Evolutionary conservation across 2,113 vertebrate genomes (phyloP).

Genomic region (Albula goreensis): DNA sequence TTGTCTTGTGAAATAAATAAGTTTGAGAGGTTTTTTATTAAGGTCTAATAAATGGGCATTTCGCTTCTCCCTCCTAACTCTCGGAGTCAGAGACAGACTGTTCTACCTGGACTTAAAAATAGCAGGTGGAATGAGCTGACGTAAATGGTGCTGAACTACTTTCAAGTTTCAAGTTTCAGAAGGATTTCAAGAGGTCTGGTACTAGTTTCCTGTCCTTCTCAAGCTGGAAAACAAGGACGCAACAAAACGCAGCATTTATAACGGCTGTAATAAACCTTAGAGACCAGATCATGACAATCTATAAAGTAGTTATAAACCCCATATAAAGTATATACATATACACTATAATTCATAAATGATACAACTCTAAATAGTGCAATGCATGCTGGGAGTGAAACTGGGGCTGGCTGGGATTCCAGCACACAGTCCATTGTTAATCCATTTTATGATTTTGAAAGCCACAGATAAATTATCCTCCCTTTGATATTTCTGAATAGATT

Average conservation of each 20-base stretch:
- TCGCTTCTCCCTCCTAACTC: not conserved
- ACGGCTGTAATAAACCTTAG: not conserved
- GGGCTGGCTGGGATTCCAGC: too few species aligned
- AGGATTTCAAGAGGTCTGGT: not conserved
- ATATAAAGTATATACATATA: too few species aligned
- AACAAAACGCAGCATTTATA: not conserved
- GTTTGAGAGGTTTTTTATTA: not conserved
- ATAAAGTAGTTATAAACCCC: too few species aligned
- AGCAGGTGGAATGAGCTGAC: not conserved
- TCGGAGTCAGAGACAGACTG: not conserved
- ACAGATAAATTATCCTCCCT: too few species aligned
- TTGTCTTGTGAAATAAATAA: not conserved
- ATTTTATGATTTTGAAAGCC: too few species aligned
- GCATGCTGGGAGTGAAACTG: too few species aligned
- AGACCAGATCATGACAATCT: not conserved
- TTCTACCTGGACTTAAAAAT: not conserved
- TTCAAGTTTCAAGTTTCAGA: not conserved
- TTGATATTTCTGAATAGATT: too few species aligned
- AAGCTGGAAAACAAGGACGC: not conserved
- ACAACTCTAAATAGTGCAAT: too few species aligned
- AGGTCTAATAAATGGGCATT: not conserved
- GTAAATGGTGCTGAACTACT: not conserved
- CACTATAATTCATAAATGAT: too few species aligned
- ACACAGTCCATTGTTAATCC: too few species aligned
- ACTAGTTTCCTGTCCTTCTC: not conserved